A percentile compares a stretch with the other conserved stretches of the same genome.
These are phyloP conservation scores for Bolinopsis microptera DNA, from an alignment of 37 sponge, comb jelly and placozoan genomes.

Conservation along the genomic window DNA sequence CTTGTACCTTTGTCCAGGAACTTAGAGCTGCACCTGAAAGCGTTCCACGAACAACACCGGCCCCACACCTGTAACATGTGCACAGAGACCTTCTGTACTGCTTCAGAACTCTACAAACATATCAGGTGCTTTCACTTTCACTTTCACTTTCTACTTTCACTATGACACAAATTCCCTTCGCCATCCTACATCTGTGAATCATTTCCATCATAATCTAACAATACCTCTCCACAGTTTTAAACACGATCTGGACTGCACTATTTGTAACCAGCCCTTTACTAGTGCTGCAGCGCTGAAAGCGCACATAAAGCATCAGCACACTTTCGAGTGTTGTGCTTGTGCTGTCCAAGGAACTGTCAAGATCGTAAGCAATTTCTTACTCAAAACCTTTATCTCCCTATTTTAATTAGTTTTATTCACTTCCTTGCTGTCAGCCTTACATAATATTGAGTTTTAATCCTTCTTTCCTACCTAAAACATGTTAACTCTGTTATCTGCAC, in stretches of 20 bases:
- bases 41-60: background rate
- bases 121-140: background rate
- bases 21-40: background rate
- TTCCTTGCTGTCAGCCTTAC: too few relatives aligned
- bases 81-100: background rate
- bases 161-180: background rate
- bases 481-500: too few relatives aligned
- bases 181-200: too few relatives aligned
- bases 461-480: too few relatives aligned
- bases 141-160: background rate
- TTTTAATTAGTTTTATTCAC: too few relatives aligned
- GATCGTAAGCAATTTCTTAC: background rate
- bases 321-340: constrained; percentile 18
- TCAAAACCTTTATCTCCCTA: too few relatives aligned
- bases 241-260: constrained; percentile 28
- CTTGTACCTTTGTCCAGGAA: too few relatives aligned
- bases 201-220: too few relatives aligned
- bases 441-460: too few relatives aligned
- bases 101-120: constrained; percentile 30
- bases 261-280: background rate
- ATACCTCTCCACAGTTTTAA: background rate
- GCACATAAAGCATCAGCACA: constrained; percentile 2
- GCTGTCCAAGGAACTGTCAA: background rate
- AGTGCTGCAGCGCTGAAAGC: background rate
- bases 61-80: background rate